These are phyloP conservation scores for Pseudolaguvia tuberculata DNA, from an alignment of 2,113 vertebrate species.

Conservation along the genomic window DNA sequence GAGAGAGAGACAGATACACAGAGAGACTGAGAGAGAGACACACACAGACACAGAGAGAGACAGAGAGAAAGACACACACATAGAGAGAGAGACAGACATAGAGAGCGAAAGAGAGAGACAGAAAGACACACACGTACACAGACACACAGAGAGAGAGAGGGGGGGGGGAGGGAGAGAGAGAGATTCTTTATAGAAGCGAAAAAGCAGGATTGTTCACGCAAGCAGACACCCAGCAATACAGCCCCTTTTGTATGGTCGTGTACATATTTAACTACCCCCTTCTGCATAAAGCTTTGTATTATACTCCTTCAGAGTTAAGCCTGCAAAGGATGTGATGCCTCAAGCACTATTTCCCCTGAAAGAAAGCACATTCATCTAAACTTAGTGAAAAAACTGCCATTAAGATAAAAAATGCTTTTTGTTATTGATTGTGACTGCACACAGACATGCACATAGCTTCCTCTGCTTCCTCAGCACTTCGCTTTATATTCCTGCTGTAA, in stretches of 20 bases:
- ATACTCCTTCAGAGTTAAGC: constrained; percentile 2
- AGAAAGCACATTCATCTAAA: constrained; percentile 18
- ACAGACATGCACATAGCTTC: constrained; percentile 1
- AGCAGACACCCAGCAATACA: constrained; percentile 27
- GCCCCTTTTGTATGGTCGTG: constrained; percentile 1
- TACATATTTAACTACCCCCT: constrained; percentile 32
- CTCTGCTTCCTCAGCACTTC: not conserved
- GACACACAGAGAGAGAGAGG: too few relatives aligned
- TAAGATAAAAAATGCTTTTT: constrained; percentile 3
- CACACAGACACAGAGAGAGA: too few relatives aligned
- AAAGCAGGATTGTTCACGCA: not conserved
- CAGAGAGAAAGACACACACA: too few relatives aligned
- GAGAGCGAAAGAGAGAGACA: too few relatives aligned
- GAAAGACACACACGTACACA: too few relatives aligned
- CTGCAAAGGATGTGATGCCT: constrained; percentile 8
- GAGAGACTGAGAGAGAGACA: too few relatives aligned
- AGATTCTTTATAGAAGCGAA: constrained; percentile 2
- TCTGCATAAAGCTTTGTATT: constrained; percentile 28
- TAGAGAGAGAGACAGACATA: too few relatives aligned
- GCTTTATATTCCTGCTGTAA: constrained; percentile 5
- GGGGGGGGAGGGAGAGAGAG: not conserved
- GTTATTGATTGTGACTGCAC: constrained; percentile 6
- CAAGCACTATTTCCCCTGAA: constrained; percentile 43
- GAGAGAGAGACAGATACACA: constrained; percentile 41
- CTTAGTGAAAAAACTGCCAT: constrained; percentile 10